These are phyloP conservation scores for Epinephelus cyanopodus DNA, from an alignment of 2,113 vertebrate species.

Conservation along the genomic window DNA sequence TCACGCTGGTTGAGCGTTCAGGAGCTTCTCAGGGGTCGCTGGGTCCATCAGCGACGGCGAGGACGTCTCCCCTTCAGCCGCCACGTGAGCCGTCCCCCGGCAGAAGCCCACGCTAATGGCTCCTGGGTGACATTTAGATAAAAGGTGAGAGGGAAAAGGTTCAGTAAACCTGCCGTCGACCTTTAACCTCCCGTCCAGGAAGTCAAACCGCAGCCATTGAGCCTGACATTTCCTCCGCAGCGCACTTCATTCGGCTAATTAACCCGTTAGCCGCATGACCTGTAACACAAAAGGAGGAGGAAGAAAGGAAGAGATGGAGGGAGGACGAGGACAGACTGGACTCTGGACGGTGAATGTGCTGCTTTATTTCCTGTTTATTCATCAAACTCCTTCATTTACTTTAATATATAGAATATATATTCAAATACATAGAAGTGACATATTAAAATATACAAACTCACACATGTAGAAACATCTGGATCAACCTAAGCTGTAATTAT, in stretches of 20 bases:
- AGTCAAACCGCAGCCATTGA: conserved; percentile 80
- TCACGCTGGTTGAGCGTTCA: neutral
- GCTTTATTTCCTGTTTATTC: neutral
- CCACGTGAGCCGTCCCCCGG: conserved; percentile 23
- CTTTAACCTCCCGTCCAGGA: conserved; percentile 76
- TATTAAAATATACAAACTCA: too few relatives aligned
- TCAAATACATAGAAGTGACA: too few relatives aligned
- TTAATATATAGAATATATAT: too few relatives aligned
- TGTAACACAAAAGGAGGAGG: conserved; percentile 48
- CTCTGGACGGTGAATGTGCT: too few relatives aligned
- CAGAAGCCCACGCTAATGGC: conserved; percentile 56
- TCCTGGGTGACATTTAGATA: conserved; percentile 84
- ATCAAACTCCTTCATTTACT: neutral
- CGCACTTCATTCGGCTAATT: conserved; percentile 83
- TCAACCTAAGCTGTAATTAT: too few relatives aligned
- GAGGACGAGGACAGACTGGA: conserved; percentile 8
- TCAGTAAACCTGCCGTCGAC: conserved; percentile 70
- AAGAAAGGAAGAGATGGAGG: conserved; percentile 23
- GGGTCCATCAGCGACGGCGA: conserved; percentile 21
- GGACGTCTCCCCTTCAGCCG: neutral
- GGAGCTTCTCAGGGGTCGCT: neutral
- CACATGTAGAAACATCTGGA: too few relatives aligned
- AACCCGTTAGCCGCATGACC: conserved; percentile 78
- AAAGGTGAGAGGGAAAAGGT: conserved; percentile 79
- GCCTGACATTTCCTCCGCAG: conserved; percentile 81